Evolutionary conservation across 2,113 vertebrate species (phyloP), one percentile per base, ranked within the genome.

Genomic region (Saccopteryx leptura): DNA sequence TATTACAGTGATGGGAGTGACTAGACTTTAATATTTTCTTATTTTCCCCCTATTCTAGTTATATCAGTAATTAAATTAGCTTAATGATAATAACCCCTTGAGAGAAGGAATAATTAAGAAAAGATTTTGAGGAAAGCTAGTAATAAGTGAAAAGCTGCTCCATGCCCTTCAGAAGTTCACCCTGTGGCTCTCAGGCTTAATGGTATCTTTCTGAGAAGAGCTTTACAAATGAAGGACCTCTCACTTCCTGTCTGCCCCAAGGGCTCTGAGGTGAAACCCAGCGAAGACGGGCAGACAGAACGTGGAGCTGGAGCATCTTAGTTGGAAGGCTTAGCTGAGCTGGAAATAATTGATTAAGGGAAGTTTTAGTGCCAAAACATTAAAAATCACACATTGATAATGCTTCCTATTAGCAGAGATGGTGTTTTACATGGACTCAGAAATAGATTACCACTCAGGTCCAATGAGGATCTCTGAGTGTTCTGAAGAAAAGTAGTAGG

Each of bases 261-360:
- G 23, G 54, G 66, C 13, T 63, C 78, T 71, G 81, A 88, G 78
- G 78, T 83, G 80, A 89, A 58, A 54, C 72, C 56, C 58, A 95
- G 56, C 26, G 56, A 68, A 65, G 39, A 93, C 72, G 13, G 61
- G 31, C 39, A 63, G 60, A 52, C n/a, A 52, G 86, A 85, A 72
- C 46, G 50, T 58, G 4, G 58, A 79, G 19, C 71, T 66, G n/a
- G 52, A 82, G 66, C 82, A 60, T 90, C 88, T 96, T 85, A 79
- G 78, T 91, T 87, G 74, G 82, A 93, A 96, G 79, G 75, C 50
- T 91, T 83, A 94, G 60, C 66, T 91, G 93, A 96, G 79, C 83
- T 95, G 95, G 94, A 97, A 97, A 96, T 89, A 97, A 97, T 97
- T 84, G 82, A 96, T 97, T 97, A 95, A 94, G 91, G 91, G 76